Conservation (phyloP, 2,888 invertebrate species). For the Drosophila suboccidentalis region DNA sequence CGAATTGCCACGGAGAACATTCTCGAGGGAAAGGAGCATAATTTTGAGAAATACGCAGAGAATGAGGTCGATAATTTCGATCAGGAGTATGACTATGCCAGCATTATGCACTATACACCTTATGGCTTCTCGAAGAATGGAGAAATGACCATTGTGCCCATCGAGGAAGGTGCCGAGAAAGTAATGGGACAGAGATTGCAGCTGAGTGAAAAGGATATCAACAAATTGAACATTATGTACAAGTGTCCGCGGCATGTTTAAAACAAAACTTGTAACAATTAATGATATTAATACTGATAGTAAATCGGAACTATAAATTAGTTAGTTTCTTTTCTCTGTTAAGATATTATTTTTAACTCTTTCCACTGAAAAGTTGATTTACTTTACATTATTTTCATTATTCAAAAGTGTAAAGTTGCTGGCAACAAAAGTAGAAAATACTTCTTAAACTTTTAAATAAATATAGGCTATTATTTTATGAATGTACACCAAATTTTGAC, state of each 20-base stretch:
- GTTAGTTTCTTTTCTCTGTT: background rate
- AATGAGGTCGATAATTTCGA: slow-evolving; percentile 88
- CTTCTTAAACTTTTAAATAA: too few relatives aligned
- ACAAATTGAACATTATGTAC: slow-evolving; percentile 61
- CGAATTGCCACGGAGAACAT: slow-evolving; percentile 85
- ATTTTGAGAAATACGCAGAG: slow-evolving; percentile 89
- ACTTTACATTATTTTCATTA: background rate
- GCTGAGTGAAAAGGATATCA: slow-evolving; percentile 55
- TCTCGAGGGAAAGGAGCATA: slow-evolving; percentile 87
- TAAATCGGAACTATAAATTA: background rate
- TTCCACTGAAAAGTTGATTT: too few relatives aligned
- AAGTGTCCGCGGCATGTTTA: slow-evolving; percentile 42
- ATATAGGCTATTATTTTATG: too few relatives aligned
- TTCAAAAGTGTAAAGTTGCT: too few relatives aligned
- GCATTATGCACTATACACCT: slow-evolving; percentile 92
- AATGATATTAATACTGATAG: background rate
- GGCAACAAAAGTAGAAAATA: too few relatives aligned
- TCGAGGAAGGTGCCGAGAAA: slow-evolving; percentile 47
- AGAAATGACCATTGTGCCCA: slow-evolving; percentile 88
- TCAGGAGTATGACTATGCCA: slow-evolving; percentile 90
- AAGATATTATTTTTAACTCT: background rate
- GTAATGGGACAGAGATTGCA: slow-evolving; percentile 54
- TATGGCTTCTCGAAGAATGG: slow-evolving; percentile 90
- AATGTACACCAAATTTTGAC: too few relatives aligned
- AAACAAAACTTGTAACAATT: background rate